These are phyloP conservation scores for Augiades crinisus DNA, from an alignment of 2,888 invertebrate species.

Conservation along the genomic window DNA sequence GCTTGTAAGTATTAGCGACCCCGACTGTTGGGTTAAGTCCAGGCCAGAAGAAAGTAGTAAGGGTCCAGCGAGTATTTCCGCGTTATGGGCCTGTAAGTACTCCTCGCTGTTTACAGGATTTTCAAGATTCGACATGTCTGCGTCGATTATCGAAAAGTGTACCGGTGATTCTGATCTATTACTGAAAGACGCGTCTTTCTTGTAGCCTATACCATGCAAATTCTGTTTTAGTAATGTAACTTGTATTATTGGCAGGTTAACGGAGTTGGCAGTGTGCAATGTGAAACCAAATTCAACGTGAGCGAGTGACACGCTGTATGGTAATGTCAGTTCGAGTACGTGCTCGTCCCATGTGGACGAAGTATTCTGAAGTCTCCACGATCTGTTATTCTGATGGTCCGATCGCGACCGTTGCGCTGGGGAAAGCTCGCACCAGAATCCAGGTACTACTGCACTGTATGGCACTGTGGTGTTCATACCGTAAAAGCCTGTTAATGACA, in stretches of 20 bases:
- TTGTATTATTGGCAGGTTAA: conserved; percentile 89
- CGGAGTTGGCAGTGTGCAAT: conserved; percentile 88
- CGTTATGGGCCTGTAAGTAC: conserved; percentile 92
- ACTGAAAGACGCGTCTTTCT: conserved; percentile 71
- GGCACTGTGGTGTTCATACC: conserved; percentile 76
- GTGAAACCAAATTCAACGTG: conserved; percentile 95
- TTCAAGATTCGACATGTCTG: conserved; percentile 71
- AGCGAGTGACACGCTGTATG: conserved; percentile 89
- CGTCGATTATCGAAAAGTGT: conserved; percentile 58
- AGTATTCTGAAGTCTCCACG: conserved; percentile 94
- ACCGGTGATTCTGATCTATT: conserved; percentile 66
- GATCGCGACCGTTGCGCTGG: conserved; percentile 94
- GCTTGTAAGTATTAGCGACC: conserved; percentile 92
- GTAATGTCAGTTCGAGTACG: conserved; percentile 92
- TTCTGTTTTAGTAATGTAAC: conserved; percentile 84
- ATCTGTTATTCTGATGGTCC: conserved; percentile 93
- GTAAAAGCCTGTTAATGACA: conserved; percentile 89
- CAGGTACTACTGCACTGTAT: conserved; percentile 94
- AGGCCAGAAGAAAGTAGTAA: conserved; percentile 90
- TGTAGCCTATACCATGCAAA: conserved; percentile 79
- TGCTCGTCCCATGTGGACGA: conserved; percentile 97
- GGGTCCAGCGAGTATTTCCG: conserved; percentile 95
- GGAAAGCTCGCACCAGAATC: conserved; percentile 96
- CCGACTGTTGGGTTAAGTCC: conserved; percentile 92
- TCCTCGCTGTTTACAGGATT: conserved; percentile 90